Conservation (phyloP, 1,140 invertebrate species). For the Drosophila pseudoananassae region DNA sequence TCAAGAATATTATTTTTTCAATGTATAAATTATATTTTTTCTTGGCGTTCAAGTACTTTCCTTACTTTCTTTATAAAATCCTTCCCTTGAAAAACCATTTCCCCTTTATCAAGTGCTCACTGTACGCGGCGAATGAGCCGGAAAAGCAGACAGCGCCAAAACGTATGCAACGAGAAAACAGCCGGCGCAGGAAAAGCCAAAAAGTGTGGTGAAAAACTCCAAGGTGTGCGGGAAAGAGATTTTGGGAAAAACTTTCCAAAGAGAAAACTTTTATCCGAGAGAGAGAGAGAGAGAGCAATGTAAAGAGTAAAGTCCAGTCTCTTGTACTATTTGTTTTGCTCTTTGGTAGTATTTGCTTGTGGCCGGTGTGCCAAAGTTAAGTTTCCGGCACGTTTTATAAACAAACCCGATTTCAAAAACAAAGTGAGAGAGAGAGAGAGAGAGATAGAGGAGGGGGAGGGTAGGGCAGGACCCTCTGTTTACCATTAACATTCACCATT, state of each 20-base stretch:
- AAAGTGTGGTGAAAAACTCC: conserved; percentile 72
- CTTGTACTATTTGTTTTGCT: conserved; percentile 29
- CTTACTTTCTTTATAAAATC: too few relatives aligned
- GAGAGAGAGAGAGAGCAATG: conserved; percentile 1
- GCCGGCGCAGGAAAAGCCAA: conserved; percentile 57
- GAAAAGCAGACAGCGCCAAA: conserved; percentile 69
- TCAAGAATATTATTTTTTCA: too few relatives aligned
- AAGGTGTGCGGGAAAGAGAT: conserved; percentile 2
- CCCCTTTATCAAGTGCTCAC: conserved; percentile 18
- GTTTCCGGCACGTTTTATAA: conserved; percentile 80
- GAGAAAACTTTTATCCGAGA: not conserved
- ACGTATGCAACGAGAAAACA: conserved; percentile 55
- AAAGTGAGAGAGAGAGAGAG: not conserved
- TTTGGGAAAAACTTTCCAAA: not conserved
- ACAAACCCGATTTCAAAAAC: conserved; percentile 66
- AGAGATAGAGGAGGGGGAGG: not conserved
- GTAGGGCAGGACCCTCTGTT: conserved; percentile 34
- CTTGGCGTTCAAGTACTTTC: too few relatives aligned
- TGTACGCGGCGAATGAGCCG: conserved; percentile 41
- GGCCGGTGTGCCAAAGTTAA: conserved; percentile 60
- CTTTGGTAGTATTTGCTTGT: conserved; percentile 55
- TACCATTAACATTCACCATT: conserved; percentile 55
- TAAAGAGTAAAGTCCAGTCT: conserved; percentile 22
- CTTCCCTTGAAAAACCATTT: not conserved
- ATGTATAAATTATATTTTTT: too few relatives aligned